Evolutionary conservation across 2,888 invertebrate species (phyloP).

Genomic region (Escarpia spicata): DNA sequence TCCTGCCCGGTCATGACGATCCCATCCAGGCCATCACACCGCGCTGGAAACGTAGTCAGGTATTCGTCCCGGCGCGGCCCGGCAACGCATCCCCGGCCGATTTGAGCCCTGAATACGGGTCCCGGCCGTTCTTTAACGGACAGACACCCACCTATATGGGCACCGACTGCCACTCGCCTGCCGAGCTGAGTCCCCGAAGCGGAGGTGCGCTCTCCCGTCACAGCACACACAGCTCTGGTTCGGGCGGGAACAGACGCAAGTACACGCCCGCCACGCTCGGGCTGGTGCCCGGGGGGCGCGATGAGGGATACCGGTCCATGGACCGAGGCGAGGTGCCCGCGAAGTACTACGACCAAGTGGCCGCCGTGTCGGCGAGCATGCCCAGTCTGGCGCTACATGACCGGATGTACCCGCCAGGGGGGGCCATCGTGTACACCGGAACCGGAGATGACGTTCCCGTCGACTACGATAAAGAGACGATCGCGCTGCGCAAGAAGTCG

Average conservation of each 20-base stretch:
- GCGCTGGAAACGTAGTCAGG: background rate
- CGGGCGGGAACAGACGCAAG: background rate
- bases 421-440: background rate
- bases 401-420: background rate
- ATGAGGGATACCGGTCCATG: background rate
- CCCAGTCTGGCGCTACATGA: background rate
- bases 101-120: background rate
- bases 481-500: background rate
- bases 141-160: background rate
- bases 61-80: background rate
- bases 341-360: background rate
- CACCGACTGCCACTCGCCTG: background rate
- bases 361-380: background rate
- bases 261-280: background rate
- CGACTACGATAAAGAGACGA: background rate
- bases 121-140: background rate
- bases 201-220: background rate
- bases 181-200: background rate
- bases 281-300: background rate
- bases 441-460: slow-evolving; percentile 20
- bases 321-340: background rate
- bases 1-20: background rate
- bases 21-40: background rate
- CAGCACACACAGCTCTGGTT: background rate
- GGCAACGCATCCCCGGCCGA: background rate